phyloP scores from a whole-genome alignment of 2,888 invertebrate genomes.

The Gisinianus flammeolus region DNA sequence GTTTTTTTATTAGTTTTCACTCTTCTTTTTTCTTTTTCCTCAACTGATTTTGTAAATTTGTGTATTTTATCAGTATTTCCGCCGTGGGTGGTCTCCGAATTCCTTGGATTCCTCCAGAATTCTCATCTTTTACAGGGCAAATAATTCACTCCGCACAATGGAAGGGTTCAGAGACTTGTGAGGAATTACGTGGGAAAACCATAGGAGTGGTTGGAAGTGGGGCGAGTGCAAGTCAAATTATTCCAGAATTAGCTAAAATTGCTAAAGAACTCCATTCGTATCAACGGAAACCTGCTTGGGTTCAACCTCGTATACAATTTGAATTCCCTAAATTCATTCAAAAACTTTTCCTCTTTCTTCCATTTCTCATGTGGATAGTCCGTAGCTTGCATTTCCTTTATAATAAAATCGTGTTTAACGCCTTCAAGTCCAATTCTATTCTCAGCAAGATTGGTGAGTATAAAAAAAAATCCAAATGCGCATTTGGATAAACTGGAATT shows the following conservation, averaged over 20 bases:
- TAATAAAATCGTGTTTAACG: neutral
- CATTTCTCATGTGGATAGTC: neutral
- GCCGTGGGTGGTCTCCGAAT: neutral
- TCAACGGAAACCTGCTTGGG: neutral
- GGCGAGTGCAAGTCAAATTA: neutral
- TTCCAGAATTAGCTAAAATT: neutral
- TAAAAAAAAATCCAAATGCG: neutral
- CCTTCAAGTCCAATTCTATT: neutral
- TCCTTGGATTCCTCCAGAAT: neutral
- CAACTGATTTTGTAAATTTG: too few relatives aligned
- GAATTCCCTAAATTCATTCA: neutral
- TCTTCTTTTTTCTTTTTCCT: too few relatives aligned
- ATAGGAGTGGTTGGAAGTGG: neutral
- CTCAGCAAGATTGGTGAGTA: neutral
- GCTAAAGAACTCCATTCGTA: neutral
- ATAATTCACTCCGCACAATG: neutral
- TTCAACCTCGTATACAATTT: neutral
- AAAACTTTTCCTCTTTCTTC: neutral
- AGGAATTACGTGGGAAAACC: neutral
- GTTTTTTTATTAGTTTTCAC: too few relatives aligned
- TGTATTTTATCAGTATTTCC: neutral
- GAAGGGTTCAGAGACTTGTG: neutral
- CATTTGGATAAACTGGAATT: neutral
- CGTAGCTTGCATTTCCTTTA: neutral
- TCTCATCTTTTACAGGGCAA: neutral